These are phyloP conservation scores for Papilio dardanus DNA, from an alignment of 1,140 invertebrate genomes.

Conservation along the genomic window DNA sequence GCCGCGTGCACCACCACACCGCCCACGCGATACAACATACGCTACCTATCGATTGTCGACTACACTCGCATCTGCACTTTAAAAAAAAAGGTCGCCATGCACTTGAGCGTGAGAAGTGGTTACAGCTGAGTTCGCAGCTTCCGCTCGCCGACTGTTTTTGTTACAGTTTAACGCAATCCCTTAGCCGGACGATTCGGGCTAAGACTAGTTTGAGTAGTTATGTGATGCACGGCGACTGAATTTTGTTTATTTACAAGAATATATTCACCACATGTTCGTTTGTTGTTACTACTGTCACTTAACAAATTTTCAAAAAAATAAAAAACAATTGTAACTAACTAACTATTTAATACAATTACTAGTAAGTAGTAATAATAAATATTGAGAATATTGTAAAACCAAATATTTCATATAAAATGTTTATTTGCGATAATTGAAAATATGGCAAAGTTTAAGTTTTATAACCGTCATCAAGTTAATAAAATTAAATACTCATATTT, in stretches of 20 bases:
- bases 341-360: too few species aligned
- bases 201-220: neutral
- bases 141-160: neutral
- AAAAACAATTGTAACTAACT: too few species aligned
- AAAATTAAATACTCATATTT: too few species aligned
- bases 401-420: too few species aligned
- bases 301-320: neutral
- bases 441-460: too few species aligned
- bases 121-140: slow-evolving; percentile 7
- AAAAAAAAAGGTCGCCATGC: slow-evolving; percentile 44
- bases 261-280: neutral
- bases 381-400: too few species aligned
- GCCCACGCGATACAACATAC: slow-evolving; percentile 67
- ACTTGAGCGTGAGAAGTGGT: slow-evolving; percentile 37
- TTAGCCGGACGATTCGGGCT: neutral
- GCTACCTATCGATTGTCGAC: slow-evolving; percentile 65
- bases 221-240: neutral
- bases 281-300: neutral
- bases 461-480: too few species aligned
- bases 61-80: slow-evolving; percentile 54
- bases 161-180: neutral
- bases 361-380: too few species aligned
- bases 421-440: too few species aligned
- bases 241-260: slow-evolving; percentile 13
- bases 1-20: slow-evolving; percentile 66